phyloP scores from a whole-genome alignment of 2,888 invertebrate species.

The Thereva nobilitata region DNA sequence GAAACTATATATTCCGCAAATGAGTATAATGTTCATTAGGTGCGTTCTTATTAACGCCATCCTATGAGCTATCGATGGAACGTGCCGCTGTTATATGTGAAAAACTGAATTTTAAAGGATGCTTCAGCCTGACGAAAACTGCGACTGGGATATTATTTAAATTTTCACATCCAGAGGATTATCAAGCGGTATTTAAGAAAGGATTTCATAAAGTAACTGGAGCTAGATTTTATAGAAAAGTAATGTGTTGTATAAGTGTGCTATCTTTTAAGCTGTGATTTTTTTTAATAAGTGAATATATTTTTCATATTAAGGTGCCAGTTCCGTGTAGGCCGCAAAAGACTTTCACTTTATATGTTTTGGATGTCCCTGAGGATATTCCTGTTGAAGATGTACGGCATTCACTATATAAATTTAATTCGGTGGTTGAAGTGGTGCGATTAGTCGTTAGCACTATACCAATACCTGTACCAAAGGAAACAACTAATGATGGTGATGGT shows the following conservation, averaged over 20 bases:
- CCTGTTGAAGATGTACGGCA: constrained; percentile 84
- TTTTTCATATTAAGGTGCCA: constrained; percentile 63
- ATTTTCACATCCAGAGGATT: constrained; percentile 85
- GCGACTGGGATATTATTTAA: constrained; percentile 87
- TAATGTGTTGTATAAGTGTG: constrained; percentile 52
- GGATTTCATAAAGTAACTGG: constrained; percentile 87
- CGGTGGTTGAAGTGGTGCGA: constrained; percentile 79
- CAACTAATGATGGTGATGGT: constrained; percentile 47
- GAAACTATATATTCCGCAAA: background rate
- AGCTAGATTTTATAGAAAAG: constrained; percentile 84
- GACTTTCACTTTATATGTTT: constrained; percentile 81
- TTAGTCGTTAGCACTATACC: constrained; percentile 59
- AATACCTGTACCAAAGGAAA: too few species aligned
- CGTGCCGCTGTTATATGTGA: constrained; percentile 84
- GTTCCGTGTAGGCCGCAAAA: constrained; percentile 86
- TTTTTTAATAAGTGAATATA: constrained; percentile 13
- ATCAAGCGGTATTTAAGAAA: constrained; percentile 83
- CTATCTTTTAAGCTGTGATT: constrained; percentile 27
- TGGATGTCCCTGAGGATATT: constrained; percentile 81
- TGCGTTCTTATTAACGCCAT: constrained; percentile 82
- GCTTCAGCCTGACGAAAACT: constrained; percentile 84
- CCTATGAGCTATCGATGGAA: constrained; percentile 83
- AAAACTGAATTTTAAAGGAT: constrained; percentile 85
- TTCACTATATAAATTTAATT: constrained; percentile 77
- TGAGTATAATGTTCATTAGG: constrained; percentile 55